phyloP scores from a whole-genome alignment of 2,797 vertebrate species.

The Myotis vivesi region DNA sequence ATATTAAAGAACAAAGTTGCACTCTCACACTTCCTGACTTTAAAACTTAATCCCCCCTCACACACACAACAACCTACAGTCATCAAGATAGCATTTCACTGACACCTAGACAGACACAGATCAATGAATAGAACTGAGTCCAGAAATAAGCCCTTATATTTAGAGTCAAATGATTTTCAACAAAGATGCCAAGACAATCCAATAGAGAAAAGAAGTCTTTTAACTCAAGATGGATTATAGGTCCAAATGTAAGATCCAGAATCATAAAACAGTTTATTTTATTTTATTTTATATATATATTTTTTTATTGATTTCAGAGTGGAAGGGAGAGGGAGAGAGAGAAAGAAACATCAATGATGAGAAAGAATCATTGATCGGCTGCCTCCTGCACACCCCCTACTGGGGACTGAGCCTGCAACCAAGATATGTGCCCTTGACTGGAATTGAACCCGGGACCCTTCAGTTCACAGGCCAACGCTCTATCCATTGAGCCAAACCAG shows the following conservation, averaged over 20 bases:
- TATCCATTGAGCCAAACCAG: too few species aligned
- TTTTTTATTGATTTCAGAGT: too few species aligned
- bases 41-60: neutral
- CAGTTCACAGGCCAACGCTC: too few species aligned
- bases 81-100: neutral
- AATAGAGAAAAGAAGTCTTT: neutral
- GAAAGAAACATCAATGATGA: too few species aligned
- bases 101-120: neutral
- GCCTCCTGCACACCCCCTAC: too few species aligned
- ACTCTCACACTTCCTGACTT: neutral
- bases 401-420: too few species aligned
- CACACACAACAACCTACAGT: neutral
- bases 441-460: too few species aligned
- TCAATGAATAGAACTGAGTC: neutral
- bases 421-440: too few species aligned
- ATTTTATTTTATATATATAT: neutral
- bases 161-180: neutral
- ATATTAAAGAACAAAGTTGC: neutral
- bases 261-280: neutral
- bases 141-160: neutral
- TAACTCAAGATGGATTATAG: neutral
- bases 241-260: neutral
- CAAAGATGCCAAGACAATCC: neutral
- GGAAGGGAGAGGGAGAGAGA: too few species aligned
- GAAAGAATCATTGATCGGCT: too few species aligned